Conservation (phyloP, 2,888 invertebrate species). For the Epinotia nisella region DNA sequence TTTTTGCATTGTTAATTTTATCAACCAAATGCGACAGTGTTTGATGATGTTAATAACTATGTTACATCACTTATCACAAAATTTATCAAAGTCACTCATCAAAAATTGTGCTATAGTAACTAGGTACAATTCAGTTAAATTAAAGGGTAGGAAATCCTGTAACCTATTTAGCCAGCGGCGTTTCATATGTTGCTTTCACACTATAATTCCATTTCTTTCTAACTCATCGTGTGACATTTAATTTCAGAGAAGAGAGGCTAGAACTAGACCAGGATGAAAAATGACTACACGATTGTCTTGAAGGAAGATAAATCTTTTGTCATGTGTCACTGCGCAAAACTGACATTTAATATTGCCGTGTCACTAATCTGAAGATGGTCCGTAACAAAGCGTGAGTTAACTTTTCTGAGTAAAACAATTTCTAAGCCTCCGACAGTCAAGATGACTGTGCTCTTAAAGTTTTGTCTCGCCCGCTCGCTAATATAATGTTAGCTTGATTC, state of each 20-base stretch:
- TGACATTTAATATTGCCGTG: constrained; percentile 17
- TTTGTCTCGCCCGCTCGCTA: too few relatives aligned
- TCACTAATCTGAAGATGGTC: constrained; percentile 19
- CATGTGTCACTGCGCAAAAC: constrained; percentile 16
- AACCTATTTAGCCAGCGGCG: constrained; percentile 16
- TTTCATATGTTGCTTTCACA: constrained; percentile 35
- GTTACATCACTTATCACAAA: too few relatives aligned
- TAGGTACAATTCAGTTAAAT: constrained; percentile 4
- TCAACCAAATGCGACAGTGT: too few relatives aligned
- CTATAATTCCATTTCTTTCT: constrained; percentile 29
- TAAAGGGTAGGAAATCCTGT: constrained; percentile 11
- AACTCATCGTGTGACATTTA: constrained; percentile 22
- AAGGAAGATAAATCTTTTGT: constrained; percentile 41
- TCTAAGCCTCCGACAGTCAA: background rate
- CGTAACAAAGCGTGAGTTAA: background rate
- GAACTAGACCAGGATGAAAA: constrained; percentile 36
- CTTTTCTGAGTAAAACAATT: background rate
- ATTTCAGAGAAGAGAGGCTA: constrained; percentile 26
- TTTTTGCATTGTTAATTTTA: too few relatives aligned
- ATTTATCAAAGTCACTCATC: too few relatives aligned
- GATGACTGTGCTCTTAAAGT: background rate
- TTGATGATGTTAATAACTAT: too few relatives aligned
- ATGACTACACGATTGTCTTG: constrained; percentile 37
- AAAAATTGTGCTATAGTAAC: too few relatives aligned
- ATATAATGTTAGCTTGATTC: too few relatives aligned